Evolutionary conservation across 2,113 vertebrate genomes (phyloP).

Genomic region (Chroicocephalus ridibundus): DNA sequence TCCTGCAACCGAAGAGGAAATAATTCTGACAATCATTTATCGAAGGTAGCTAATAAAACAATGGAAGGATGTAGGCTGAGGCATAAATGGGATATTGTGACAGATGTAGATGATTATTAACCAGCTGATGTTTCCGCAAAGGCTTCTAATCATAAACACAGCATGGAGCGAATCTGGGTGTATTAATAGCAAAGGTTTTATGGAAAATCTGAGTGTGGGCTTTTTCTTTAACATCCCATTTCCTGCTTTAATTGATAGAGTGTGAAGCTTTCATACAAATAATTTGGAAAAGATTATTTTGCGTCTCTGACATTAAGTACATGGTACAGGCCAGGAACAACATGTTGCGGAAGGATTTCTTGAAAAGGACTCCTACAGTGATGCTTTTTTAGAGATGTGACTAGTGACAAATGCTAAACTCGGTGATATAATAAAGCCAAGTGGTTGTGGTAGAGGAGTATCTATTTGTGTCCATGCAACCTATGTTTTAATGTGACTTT

Average conservation of each 20-base stretch:
- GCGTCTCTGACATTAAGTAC: conserved; percentile 8
- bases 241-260: conserved; percentile 52
- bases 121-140: conserved; percentile 41
- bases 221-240: conserved; percentile 23
- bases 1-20: conserved; percentile 20
- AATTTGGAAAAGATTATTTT: conserved; percentile 22
- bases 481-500: conserved; percentile 9
- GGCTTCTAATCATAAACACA: conserved; percentile 25
- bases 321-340: neutral
- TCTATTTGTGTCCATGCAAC: conserved; percentile 1
- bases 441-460: neutral
- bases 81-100: conserved; percentile 50
- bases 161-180: neutral
- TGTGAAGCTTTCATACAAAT: conserved; percentile 29
- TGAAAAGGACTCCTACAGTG: neutral
- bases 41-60: conserved; percentile 55
- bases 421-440: neutral
- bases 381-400: neutral
- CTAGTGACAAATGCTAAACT: neutral
- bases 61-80: conserved; percentile 43
- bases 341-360: neutral
- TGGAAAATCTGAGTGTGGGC: conserved; percentile 11
- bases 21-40: conserved; percentile 49
- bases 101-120: conserved; percentile 64
- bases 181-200: conserved; percentile 42